Base-by-base conservation (phyloP, 2,888 invertebrate species). In the Drosophila macrospina region DNA sequence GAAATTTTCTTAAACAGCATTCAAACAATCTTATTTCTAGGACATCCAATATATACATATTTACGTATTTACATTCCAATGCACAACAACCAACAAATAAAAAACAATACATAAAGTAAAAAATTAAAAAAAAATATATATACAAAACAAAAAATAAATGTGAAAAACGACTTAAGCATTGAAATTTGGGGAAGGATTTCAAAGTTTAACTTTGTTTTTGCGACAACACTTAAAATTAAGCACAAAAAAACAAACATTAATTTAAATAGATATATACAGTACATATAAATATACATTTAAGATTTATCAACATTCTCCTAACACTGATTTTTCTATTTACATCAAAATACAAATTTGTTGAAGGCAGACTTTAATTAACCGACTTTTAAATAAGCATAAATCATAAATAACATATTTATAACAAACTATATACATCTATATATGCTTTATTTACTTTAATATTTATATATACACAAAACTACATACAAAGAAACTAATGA, bases 151-250 rank as follows among this genome's bases (percentile, higher is more conserved):
- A 11, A 48, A 16, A 28, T 15, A 26, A 36, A 15, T 48, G 32
- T 7, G 34, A 55, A 62, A 86, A 92, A 91, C 91, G 78, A 83
- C 78, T 88, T 87, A 75, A 86, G 81, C 89, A 85, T 91, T 91
- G 90, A 88, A 91, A 88, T 92, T 91, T 92, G 92, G 92, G 92
- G 92, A 92, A 92, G 92, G 91, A 91, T 90, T 92, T 90, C 90
- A 90, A 89, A 87, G 89, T 87, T 87, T 88, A 80, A 88, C 86
- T 89, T 86, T 84, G 91, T 91, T 88, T 80, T 68, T 37, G 56
- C 36, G 62, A 74, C 30, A 69, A 59, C 55, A 76, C 64, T n/a
- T 62, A 74, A 57, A 65, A 37, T 45, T 64, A 86, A 69, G 74
- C 74, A 72, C 77, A 41, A 8, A 47, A 73, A 73, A 59, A 55